A percentile compares a stretch with the other conserved stretches of the same genome.
Evolutionary conservation across 2,888 invertebrate genomes (phyloP).

Genomic region (Seira musarum): DNA sequence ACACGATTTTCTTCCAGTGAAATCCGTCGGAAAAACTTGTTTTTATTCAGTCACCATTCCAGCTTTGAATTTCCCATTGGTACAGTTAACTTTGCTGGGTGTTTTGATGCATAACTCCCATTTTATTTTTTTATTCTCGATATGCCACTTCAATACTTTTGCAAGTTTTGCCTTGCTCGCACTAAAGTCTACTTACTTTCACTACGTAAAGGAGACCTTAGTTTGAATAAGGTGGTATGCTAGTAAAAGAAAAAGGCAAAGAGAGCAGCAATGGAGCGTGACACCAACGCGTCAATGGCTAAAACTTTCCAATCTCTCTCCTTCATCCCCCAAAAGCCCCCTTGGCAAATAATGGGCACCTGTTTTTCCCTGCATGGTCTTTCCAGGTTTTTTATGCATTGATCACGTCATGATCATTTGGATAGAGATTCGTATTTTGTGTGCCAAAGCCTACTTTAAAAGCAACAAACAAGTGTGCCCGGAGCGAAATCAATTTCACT

Average conservation of each 20-base stretch:
- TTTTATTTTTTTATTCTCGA: not conserved
- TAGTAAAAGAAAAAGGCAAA: too few relatives aligned
- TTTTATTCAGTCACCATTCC: slow-evolving; percentile 17
- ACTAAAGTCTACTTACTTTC: too few relatives aligned
- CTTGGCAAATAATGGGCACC: too few relatives aligned
- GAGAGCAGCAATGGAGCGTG: slow-evolving; percentile 59
- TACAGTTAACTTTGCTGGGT: slow-evolving; percentile 41
- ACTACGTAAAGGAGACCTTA: too few relatives aligned
- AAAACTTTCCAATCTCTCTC: slow-evolving; percentile 53
- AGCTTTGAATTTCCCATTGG: slow-evolving; percentile 42
- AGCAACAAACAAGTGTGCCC: slow-evolving; percentile 57
- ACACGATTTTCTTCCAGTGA: not conserved
- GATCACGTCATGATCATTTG: not conserved
- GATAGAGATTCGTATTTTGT: not conserved
- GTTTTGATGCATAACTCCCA: slow-evolving; percentile 46
- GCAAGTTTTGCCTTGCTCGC: too few relatives aligned
- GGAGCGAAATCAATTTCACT: slow-evolving; percentile 58
- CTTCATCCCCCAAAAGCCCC: not conserved
- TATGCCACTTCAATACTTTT: not conserved
- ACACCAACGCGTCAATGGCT: slow-evolving; percentile 57
- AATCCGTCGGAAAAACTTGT: not conserved
- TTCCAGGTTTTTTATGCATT: not conserved
- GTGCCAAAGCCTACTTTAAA: not conserved
- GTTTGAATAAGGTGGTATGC: too few relatives aligned
- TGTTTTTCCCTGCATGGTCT: slow-evolving; percentile 4